phyloP scores from a whole-genome alignment of 2,888 invertebrate species.

The Platynereis dumerilii region DNA sequence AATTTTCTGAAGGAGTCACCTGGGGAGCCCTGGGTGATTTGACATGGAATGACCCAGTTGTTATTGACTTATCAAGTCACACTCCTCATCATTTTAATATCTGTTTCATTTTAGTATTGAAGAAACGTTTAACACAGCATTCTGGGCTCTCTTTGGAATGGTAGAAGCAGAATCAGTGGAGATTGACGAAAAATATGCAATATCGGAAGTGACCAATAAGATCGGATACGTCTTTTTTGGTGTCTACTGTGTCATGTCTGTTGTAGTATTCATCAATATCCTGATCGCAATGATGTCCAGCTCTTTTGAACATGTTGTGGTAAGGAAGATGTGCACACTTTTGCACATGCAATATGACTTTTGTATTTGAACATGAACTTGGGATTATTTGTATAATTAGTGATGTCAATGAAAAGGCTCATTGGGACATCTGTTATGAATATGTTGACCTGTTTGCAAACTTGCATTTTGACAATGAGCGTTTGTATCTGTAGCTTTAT shows the following conservation, averaged over 20 bases:
- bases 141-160: slow-evolving; percentile 19
- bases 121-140: slow-evolving; percentile 13
- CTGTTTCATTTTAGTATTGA: not conserved
- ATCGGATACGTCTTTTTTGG: slow-evolving; percentile 15
- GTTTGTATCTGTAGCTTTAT: too few relatives aligned
- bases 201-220: slow-evolving; percentile 20
- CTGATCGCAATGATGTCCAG: slow-evolving; percentile 22
- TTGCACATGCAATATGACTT: too few relatives aligned
- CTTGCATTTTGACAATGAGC: too few relatives aligned
- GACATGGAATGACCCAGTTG: too few relatives aligned
- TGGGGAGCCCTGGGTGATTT: too few relatives aligned
- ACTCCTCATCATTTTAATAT: not conserved
- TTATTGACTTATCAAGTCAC: not conserved
- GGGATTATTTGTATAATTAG: too few relatives aligned
- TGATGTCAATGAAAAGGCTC: too few relatives aligned
- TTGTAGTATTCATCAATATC: slow-evolving; percentile 18
- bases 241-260: slow-evolving; percentile 5
- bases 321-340: too few relatives aligned
- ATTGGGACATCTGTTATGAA: too few relatives aligned
- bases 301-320: slow-evolving; percentile 13
- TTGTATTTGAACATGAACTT: too few relatives aligned
- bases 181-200: slow-evolving; percentile 53
- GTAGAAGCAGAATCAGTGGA: slow-evolving; percentile 54
- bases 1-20: too few relatives aligned
- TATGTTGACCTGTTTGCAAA: too few relatives aligned